Evolutionary conservation across 2,797 vertebrate genomes (phyloP).

Genomic region (Chiloscyllium punctatum): DNA sequence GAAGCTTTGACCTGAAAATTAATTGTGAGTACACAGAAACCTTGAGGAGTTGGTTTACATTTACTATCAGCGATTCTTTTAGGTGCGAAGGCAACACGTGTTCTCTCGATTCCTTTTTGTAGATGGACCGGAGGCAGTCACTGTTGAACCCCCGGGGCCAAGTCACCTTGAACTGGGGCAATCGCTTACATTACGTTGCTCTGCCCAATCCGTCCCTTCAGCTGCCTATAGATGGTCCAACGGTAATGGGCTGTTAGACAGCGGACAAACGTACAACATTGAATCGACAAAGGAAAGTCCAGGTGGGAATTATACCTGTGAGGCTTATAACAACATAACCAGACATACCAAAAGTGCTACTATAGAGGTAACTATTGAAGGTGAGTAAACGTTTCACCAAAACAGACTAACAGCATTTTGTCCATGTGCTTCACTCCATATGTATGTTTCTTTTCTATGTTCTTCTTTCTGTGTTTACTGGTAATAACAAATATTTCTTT

Average conservation of each 20-base stretch:
- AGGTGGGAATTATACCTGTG: not conserved
- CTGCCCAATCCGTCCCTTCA: not conserved
- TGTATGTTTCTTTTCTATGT: not conserved
- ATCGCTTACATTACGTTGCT: not conserved
- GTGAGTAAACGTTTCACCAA: not conserved
- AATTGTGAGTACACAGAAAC: not conserved
- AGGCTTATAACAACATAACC: not conserved
- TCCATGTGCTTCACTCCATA: not conserved
- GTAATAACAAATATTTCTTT: too few species aligned
- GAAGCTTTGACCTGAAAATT: not conserved
- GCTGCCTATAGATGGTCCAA: conserved; percentile 6
- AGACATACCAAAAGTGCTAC: not conserved
- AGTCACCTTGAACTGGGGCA: not conserved
- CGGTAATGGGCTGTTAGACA: not conserved
- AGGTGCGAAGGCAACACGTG: not conserved
- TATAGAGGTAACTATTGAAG: not conserved
- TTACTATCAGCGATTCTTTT: not conserved
- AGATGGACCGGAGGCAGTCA: not conserved
- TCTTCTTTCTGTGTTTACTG: not conserved
- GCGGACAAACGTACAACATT: not conserved
- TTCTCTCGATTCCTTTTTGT: not conserved
- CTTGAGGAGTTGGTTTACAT: not conserved
- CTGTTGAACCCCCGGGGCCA: not conserved
- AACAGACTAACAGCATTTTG: not conserved
- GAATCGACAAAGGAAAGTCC: not conserved